These are phyloP conservation scores for Eupristina koningsbergeri DNA, from an alignment of 1,140 invertebrate genomes.

Conservation along the genomic window DNA sequence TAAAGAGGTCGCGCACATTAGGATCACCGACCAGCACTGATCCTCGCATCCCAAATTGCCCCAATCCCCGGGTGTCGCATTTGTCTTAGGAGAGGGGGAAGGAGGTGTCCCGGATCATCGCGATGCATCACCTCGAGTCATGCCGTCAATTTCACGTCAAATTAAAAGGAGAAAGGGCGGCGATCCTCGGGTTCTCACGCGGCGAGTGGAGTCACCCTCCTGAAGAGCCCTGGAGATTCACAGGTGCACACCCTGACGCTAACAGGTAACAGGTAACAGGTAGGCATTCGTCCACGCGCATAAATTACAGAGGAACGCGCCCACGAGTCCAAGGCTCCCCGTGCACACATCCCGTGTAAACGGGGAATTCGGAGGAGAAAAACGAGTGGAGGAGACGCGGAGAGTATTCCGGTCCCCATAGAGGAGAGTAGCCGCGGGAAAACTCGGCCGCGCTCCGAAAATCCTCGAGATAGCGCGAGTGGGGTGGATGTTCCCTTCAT, in stretches of 20 bases:
- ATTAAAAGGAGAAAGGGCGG: not conserved
- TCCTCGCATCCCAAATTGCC: too few relatives aligned
- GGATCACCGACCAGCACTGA: too few relatives aligned
- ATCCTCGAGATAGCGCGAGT: not conserved
- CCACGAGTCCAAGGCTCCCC: not conserved
- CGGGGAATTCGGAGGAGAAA: constrained; percentile 1
- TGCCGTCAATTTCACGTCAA: not conserved
- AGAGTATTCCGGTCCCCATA: constrained; percentile 8
- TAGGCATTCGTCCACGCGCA: not conserved
- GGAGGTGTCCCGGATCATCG: too few relatives aligned
- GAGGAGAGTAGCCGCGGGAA: constrained; percentile 4
- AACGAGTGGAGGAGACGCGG: not conserved
- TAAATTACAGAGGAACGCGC: not conserved
- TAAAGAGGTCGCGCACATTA: too few relatives aligned
- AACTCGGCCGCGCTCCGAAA: not conserved
- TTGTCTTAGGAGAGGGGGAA: not conserved
- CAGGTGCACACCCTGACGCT: too few relatives aligned
- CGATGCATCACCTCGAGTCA: not conserved
- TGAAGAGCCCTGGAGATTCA: too few relatives aligned
- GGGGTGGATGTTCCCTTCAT: not conserved
- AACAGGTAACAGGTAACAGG: not conserved
- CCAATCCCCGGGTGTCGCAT: not conserved
- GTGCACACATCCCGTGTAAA: not conserved
- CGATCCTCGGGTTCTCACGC: not conserved
- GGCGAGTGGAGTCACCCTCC: too few relatives aligned